Evolutionary conservation across 2,113 vertebrate genomes (phyloP).

Genomic region (Neomonachus schauinslandi): DNA sequence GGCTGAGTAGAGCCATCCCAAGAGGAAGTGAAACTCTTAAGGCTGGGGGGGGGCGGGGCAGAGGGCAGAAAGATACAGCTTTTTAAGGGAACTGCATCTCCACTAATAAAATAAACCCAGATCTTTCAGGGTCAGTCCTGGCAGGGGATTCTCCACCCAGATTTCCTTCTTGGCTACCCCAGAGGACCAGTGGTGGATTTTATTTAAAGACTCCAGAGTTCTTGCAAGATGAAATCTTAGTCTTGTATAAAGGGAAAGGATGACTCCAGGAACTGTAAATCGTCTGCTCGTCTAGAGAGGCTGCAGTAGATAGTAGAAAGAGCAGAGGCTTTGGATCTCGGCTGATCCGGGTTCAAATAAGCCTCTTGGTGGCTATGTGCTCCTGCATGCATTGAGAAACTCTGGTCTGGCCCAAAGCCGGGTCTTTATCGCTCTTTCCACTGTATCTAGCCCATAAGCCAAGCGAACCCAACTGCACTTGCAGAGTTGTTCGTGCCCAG

Average conservation of each 20-base stretch:
- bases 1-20: neutral
- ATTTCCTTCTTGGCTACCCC: neutral
- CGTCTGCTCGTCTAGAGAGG: neutral
- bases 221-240: neutral
- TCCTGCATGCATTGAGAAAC: neutral
- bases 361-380: neutral
- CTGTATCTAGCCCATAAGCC: neutral
- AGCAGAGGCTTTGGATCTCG: neutral
- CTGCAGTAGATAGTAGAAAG: too few species aligned
- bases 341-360: neutral
- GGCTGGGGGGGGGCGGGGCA: neutral
- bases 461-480: neutral
- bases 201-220: neutral
- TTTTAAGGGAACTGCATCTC: constrained; percentile 25
- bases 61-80: neutral
- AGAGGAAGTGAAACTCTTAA: constrained; percentile 50
- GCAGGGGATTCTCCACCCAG: neutral
- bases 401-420: neutral
- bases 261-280: neutral
- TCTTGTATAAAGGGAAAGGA: neutral
- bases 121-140: neutral
- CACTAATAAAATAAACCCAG: neutral
- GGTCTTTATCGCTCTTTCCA: neutral
- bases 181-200: neutral
- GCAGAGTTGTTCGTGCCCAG: neutral